phyloP scores from a whole-genome alignment of 2,113 vertebrate species.

The Planiliza haematocheilus region DNA sequence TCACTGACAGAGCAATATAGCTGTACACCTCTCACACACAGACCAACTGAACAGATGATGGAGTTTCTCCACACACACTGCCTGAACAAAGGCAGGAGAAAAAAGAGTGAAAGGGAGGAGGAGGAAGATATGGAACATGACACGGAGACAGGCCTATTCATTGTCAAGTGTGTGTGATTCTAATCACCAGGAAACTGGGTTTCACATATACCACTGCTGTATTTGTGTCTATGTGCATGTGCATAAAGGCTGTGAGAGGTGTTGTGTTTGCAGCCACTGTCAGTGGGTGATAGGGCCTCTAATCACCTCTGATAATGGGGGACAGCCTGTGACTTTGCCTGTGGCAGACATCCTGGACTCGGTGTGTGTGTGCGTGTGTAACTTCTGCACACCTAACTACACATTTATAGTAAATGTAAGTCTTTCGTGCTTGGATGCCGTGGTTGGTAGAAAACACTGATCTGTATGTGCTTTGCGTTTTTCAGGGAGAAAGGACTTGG shows the following conservation, averaged over 20 bases:
- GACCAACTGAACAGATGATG: conserved; percentile 27
- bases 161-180: neutral
- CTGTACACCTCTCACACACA: neutral
- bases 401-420: neutral
- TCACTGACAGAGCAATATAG: conserved; percentile 33
- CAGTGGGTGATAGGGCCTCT: conserved; percentile 38
- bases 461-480: neutral
- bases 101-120: conserved; percentile 5
- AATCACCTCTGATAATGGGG: conserved; percentile 50
- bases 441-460: neutral
- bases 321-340: conserved; percentile 48
- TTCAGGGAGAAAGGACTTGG: neutral
- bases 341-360: conserved; percentile 11
- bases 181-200: neutral
- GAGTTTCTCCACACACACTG: conserved; percentile 5
- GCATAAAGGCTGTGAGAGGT: conserved; percentile 26
- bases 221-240: conserved; percentile 9
- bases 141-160: neutral
- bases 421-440: neutral
- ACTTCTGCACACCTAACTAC: neutral
- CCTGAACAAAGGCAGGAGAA: conserved; percentile 4
- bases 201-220: conserved; percentile 11
- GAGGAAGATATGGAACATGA: neutral
- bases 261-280: conserved; percentile 41
- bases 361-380: neutral